Evolutionary conservation across 2,113 vertebrate genomes (phyloP).

Genomic region (Meleagris gallopavo): DNA sequence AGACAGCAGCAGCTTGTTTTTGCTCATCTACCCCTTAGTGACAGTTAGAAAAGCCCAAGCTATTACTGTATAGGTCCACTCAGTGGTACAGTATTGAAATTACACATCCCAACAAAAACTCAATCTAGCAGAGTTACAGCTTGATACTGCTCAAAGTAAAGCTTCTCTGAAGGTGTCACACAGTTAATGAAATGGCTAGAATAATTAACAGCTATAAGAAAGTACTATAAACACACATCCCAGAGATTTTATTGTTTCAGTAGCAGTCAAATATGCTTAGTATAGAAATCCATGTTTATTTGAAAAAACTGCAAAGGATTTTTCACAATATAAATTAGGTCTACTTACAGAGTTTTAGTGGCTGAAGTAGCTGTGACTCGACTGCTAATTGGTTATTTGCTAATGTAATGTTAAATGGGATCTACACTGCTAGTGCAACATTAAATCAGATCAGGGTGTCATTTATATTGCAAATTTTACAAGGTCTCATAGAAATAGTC

Average conservation of each 20-base stretch:
- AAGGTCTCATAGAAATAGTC: constrained; percentile 73
- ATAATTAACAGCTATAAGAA: not conserved
- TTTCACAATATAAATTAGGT: constrained; percentile 73
- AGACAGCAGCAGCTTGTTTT: not conserved
- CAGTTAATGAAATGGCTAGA: constrained; percentile 37
- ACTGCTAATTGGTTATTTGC: constrained; percentile 60
- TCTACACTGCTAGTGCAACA: constrained; percentile 38
- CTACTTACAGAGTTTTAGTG: constrained; percentile 56
- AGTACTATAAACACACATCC: constrained; percentile 9
- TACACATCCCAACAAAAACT: not conserved
- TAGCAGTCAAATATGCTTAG: constrained; percentile 76
- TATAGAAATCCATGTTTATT: constrained; percentile 76
- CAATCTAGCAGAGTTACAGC: not conserved
- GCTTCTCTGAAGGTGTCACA: not conserved
- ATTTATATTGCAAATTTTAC: constrained; percentile 7
- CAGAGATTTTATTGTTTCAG: constrained; percentile 48
- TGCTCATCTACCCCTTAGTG: not conserved
- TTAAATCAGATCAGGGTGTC: constrained; percentile 8
- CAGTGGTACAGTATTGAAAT: not conserved
- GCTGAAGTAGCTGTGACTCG: constrained; percentile 50
- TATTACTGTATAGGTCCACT: not conserved
- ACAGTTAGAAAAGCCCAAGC: not conserved
- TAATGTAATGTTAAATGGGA: constrained; percentile 41
- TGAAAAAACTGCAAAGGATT: constrained; percentile 64
- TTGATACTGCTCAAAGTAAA: not conserved